Evolutionary conservation across 2,797 vertebrate genomes (phyloP), one percentile per base, ranked within the genome.

Genomic region (Acanthurus leucopareius): DNA sequence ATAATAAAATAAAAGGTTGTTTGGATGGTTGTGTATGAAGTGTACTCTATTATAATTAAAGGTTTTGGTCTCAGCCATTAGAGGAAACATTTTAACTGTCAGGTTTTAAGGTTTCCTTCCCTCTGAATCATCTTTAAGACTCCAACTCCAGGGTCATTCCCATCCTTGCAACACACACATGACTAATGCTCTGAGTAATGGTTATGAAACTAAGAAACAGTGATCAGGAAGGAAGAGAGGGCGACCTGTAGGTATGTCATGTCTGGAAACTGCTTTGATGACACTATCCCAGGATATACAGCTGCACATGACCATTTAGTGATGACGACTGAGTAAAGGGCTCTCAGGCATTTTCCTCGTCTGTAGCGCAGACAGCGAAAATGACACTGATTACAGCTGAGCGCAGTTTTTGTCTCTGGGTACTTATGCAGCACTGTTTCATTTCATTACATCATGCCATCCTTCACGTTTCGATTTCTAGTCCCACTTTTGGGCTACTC

Each of bases 381-480:
- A 77, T 80, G 81, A 85, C 80, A 76, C 80, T 84, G 84, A 89
- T 88, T 86, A 83, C 20, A 7, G 57, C 82, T 69, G 66, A 81
- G 75, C 64, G 60, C 51, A 48, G 52, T 73, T 82, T 84, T 80
- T 81, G 68, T 90, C 88, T 84, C 54, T 1, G 20, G 73, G 68
- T 84, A 77, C 85, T 88, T 84, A 86, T 75, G 52, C 65, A 51
- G 68, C 79, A 19, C 75, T 49, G 77, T 88, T 89, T 89, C 73
- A 48, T 90, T 86, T 90, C 78, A 90, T 93, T 81, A 87, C 89
- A 91, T 91, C 92, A 91, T 77, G 75, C 74, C 66, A 78, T 86
- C 77, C 64, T 68, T 86, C 77, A 76, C 47, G 70, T 79, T 91
- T 91, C 74, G 60, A 91, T 91, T 88, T 88, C 66, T 64, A 53